Base-by-base conservation (phyloP, 2,113 vertebrate species). In the Alethe diademata region DNA sequence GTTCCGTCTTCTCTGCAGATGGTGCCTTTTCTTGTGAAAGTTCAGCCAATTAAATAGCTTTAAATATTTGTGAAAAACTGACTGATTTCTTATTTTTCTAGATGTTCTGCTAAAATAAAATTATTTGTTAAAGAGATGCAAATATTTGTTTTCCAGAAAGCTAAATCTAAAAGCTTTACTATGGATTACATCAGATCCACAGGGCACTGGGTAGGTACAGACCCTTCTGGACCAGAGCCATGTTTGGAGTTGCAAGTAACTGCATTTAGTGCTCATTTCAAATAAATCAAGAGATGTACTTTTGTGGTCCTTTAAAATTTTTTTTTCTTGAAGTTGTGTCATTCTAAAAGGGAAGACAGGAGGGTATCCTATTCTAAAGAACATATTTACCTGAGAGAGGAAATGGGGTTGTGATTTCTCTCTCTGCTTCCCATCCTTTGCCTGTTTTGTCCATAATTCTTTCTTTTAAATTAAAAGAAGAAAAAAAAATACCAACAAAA, bases 191-290 rank as follows among this genome's bases (percentile, higher is more conserved):
- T n/a, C 35, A 62, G 54, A 42, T 53, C 14, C 9, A 7, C n/a
- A 51, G 66, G 18, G 12, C 12, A 88, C 35, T 2, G 0, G 0
- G 0, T 18, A 35, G 12, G 26, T 56, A 38, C 36, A 48, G n/a
- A 57, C 3, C 50, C 19, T 78, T 40, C 62, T 53, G 54, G 62
- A 88, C 14, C 23, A 60, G 11, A 78, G 35, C 40, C 4, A 6
- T 0, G 0, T 17, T 12, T 36, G 42, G 16, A 78, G 19, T 18
- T 42, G 33, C 51, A 94, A 78, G 19, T 74, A 66, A 54, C 6
- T 25, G 26, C 19, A 15, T 66, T 80, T 54, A 78, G 14, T 7
- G 5, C 23, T 74, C 7, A 28, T 73, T 35, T 54, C 12, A 69
- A 56, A 31, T 69, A 83, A 40, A 42, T 33, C 6, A 83, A 69